A percentile compares a stretch with the other conserved stretches of the same genome.
Evolutionary conservation across 2,888 invertebrate species (phyloP).

Genomic region (Tenthredo distinguenda): DNA sequence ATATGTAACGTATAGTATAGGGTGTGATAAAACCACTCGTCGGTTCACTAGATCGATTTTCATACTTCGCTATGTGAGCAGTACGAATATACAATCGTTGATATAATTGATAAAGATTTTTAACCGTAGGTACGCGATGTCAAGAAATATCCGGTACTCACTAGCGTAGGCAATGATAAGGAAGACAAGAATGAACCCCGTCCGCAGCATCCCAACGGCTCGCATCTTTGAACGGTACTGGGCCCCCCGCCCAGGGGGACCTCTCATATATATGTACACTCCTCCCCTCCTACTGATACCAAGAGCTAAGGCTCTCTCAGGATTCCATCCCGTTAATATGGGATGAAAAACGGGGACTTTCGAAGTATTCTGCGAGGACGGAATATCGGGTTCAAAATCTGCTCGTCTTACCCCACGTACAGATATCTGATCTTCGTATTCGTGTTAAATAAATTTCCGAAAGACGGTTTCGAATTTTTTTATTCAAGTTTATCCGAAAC

Average conservation of each 20-base stretch:
- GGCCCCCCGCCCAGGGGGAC: slow-evolving; percentile 73
- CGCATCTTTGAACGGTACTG: slow-evolving; percentile 76
- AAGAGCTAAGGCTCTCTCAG: slow-evolving; percentile 65
- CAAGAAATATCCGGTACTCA: slow-evolving; percentile 67
- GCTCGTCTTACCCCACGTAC: background rate
- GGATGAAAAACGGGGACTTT: slow-evolving; percentile 49
- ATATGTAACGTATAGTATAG: background rate
- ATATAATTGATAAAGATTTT: background rate
- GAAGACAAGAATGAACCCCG: slow-evolving; percentile 69
- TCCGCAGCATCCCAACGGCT: slow-evolving; percentile 73
- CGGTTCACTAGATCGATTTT: slow-evolving; percentile 11
- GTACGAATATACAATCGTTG: slow-evolving; percentile 5
- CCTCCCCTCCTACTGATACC: slow-evolving; percentile 49
- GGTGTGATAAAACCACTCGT: slow-evolving; percentile 18
- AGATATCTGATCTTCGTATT: background rate
- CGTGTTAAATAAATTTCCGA: background rate
- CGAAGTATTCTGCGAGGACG: background rate
- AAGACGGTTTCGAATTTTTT: background rate
- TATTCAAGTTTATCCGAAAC: background rate
- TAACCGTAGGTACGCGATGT: background rate
- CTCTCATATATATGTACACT: slow-evolving; percentile 74
- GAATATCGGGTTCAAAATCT: slow-evolving; percentile 1
- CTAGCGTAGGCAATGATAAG: slow-evolving; percentile 68
- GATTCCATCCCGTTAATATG: slow-evolving; percentile 67
- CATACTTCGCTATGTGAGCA: background rate